A percentile compares a stretch with the other conserved stretches of the same genome.
These are phyloP conservation scores for Aelia acuminata DNA, from an alignment of 2,888 invertebrate species.

Conservation along the genomic window DNA sequence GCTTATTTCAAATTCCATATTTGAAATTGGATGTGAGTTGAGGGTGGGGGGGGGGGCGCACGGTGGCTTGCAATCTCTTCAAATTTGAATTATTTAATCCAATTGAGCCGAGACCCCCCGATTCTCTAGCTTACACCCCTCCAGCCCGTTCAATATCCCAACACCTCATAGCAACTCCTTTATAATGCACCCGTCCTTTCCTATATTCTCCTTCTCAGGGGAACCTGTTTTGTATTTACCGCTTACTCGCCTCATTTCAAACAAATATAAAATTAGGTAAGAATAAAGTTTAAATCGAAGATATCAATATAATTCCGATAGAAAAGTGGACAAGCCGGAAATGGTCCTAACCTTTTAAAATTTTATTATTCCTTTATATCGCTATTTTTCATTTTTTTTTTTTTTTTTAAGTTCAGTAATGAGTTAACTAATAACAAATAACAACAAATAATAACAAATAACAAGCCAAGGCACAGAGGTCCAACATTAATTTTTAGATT, in stretches of 20 bases:
- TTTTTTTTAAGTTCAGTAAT: too few relatives aligned
- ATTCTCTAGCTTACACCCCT: background rate
- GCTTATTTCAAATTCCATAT: conserved; percentile 56
- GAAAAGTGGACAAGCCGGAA: background rate
- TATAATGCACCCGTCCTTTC: conserved; percentile 7
- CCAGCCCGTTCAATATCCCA: background rate
- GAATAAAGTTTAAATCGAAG: background rate
- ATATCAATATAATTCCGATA: background rate
- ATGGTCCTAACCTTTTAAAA: too few relatives aligned
- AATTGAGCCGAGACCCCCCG: background rate
- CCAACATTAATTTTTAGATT: too few relatives aligned
- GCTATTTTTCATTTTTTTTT: too few relatives aligned
- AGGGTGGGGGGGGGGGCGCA: too few relatives aligned
- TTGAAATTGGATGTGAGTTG: conserved; percentile 30
- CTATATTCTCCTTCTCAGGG: background rate
- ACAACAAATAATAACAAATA: too few relatives aligned
- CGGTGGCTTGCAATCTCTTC: conserved; percentile 48
- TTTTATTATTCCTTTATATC: too few relatives aligned
- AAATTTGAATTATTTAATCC: conserved; percentile 57
- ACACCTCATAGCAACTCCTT: conserved; percentile 21
- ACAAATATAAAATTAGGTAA: background rate
- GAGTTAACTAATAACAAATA: too few relatives aligned
- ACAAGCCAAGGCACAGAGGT: too few relatives aligned
- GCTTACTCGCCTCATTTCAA: background rate
- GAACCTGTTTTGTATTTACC: background rate